Conservation (phyloP, 2,888 invertebrate genomes). For the Leptopilina syphax region DNA sequence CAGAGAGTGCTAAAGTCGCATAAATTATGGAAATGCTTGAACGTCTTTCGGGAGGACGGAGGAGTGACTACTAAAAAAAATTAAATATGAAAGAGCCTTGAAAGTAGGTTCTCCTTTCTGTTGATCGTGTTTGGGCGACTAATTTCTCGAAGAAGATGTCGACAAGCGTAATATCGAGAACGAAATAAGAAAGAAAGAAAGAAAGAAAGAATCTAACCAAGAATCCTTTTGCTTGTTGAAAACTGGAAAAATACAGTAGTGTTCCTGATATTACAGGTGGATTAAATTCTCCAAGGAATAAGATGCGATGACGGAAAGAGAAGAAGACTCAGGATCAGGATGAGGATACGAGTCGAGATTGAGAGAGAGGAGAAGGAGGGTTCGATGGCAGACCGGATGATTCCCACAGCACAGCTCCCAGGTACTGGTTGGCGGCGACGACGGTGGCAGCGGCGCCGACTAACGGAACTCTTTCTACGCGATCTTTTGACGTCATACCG, state of each 20-base stretch:
- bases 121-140: slow-evolving; percentile 28
- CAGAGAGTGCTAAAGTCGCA: background rate
- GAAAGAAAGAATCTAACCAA: no score
- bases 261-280: background rate
- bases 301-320: background rate
- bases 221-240: no score
- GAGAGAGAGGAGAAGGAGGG: background rate
- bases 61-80: slow-evolving; percentile 3
- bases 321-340: background rate
- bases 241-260: background rate
- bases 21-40: slow-evolving; percentile 27
- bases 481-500: background rate
- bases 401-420: slow-evolving; percentile 25
- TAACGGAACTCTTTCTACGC: slow-evolving; percentile 21
- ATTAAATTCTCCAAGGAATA: slow-evolving; percentile 18
- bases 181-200: no score
- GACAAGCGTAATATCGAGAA: slow-evolving; percentile 20
- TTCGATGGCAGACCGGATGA: slow-evolving; percentile 12
- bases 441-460: slow-evolving; percentile 24
- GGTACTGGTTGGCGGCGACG: slow-evolving; percentile 16
- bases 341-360: background rate
- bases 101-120: slow-evolving; percentile 23
- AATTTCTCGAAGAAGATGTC: slow-evolving; percentile 29
- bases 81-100: slow-evolving; percentile 28
- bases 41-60: background rate